Evolutionary conservation across 2,888 invertebrate species (phyloP), one percentile per base, ranked within the genome.

Genomic region (Epistrophe grossulariae): DNA sequence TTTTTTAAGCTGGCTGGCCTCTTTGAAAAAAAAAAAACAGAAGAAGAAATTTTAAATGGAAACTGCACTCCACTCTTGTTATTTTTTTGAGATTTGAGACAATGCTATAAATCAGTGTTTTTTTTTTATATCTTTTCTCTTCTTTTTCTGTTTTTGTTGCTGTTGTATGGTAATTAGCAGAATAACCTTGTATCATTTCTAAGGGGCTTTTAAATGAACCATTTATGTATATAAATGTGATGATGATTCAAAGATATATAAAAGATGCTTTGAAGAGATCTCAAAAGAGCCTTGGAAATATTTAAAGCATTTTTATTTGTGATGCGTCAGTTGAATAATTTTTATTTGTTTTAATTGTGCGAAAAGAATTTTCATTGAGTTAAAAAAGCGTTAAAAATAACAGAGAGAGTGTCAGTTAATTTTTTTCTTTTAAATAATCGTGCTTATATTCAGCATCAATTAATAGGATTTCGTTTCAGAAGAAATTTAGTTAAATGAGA

Each of bases 141-240:
- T n/a, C n/a, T n/a, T n/a, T 19, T 24, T 28, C 24, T 24, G 15
- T 43, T 10, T 0, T 45, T n/a, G 5, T 28, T 40, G 15, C 43
- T 50, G 3, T n/a, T 64, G 40, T 10, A 48, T 38, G 38, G 64
- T 73, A 73, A 79, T 79, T 66, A 66, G 13, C 15, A 60, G 19
- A 52, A 66, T 59, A 80, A 68, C 73, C 59, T 43, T 80, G 79
- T 48, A 4, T 59, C 28, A 73, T 73, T 31, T 40, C 73, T 66
- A 17, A 19, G 2, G 24, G 66, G 72, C 31, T 40, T 43, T 24
- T 15, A 48, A 15, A 48, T 48, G 57, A 59, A 64, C 55, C 35
- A 48, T 35, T 68, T 68, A 38, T 3, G 38, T 2, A 50, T 3
- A 50, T 2, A 50, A 35, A 15, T 19, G 28, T 19, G 35, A 66